phyloP scores from a whole-genome alignment of 2,888 invertebrate genomes.

The Apotomis capreana region DNA sequence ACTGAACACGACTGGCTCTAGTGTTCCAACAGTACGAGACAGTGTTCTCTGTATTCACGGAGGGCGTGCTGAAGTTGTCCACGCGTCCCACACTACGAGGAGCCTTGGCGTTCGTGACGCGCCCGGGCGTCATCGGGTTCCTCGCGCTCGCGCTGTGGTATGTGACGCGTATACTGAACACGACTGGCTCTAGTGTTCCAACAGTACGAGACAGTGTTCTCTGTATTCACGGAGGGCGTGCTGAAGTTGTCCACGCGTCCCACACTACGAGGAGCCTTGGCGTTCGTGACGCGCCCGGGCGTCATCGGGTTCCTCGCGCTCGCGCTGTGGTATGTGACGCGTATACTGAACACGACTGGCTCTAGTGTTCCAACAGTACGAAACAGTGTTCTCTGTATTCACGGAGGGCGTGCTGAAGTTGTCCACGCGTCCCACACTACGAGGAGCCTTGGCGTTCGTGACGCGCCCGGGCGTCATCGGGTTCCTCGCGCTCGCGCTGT shows the following conservation, averaged over 20 bases:
- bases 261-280: no score
- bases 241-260: no score
- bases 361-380: slow-evolving; percentile 74
- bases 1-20: neutral
- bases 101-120: no score
- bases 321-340: neutral
- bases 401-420: slow-evolving; percentile 81
- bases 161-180: neutral
- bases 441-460: slow-evolving; percentile 73
- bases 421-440: slow-evolving; percentile 69
- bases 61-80: no score
- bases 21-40: no score
- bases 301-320: neutral
- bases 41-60: no score
- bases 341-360: neutral
- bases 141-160: neutral
- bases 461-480: slow-evolving; percentile 85
- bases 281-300: neutral
- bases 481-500: slow-evolving; percentile 83
- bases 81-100: no score
- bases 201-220: no score
- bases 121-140: no score
- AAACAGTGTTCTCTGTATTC: slow-evolving; percentile 83
- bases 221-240: no score
- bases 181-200: neutral